Evolutionary conservation across 2,888 invertebrate genomes (phyloP), one percentile per base, ranked within the genome.

Genomic region (Nebria brevicollis): DNA sequence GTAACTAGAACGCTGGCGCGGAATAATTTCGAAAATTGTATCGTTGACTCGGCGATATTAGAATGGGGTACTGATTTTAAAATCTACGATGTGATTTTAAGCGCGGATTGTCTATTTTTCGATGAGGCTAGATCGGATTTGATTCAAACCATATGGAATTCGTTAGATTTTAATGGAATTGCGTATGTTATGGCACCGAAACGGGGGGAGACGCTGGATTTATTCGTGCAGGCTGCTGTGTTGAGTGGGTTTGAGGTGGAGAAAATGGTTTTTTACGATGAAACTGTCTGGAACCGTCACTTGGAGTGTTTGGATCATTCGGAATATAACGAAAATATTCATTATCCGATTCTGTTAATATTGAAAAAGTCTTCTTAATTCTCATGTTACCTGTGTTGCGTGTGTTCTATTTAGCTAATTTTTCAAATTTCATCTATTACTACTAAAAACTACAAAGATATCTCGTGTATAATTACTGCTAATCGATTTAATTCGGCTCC

Each of bases 91-190:
- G 90, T 93, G 74, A 92, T 96, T 75, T 89, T 96, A 10, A 94
- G 94, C 86, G 95, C 95, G 1, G 96, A 96, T 88, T 96, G 95
- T 87, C 88, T 95, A 82, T 95, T 95, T 89, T 95, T 95, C 87
- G 95, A 95, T 86, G 94, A 94, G 81, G 93, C 93, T 0, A 90
- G 95, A 72, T 88, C 91, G 42, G 93, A 93, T 83, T 89, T 95
- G 83, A 93, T 94, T 64, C 91, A 93, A 83, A 93, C 94, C 77
- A 92, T 95, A 83, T 92, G 92, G 91, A 90, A 91, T 83, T 92
- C 92, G 86, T 87, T 95, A 84, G 89, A 91, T 13, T 88, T 89
- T 20, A 88, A 90, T 86, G 95, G 95, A 0, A 87, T 93, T 75
- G 95, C 94, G 1, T 89, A 95, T 83, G 91, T 95, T 70, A 94